phyloP scores from a whole-genome alignment of 2,113 vertebrate genomes.

The Nerophis ophidion region DNA sequence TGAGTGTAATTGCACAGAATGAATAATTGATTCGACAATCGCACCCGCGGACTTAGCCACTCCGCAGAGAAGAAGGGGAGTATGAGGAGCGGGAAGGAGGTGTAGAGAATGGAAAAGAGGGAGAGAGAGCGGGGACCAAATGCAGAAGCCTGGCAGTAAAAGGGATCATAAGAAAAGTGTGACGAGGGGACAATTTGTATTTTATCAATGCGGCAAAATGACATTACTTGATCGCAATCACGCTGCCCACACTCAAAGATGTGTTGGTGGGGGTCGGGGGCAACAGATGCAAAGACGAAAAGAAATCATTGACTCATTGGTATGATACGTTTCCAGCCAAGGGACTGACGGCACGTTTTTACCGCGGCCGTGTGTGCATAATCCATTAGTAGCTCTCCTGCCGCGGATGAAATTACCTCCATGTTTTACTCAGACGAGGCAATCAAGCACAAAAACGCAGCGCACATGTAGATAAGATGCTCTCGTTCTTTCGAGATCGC shows the following conservation, averaged over 20 bases:
- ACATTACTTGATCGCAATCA: conserved; percentile 99
- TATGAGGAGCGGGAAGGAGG: conserved; percentile 13
- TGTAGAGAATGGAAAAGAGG: not conserved
- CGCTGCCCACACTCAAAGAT: conserved; percentile 89
- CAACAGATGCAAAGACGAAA: conserved; percentile 74
- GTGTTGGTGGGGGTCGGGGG: conserved; percentile 4
- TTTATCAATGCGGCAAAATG: conserved; percentile 99
- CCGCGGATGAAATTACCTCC: conserved; percentile 93
- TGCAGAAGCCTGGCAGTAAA: conserved; percentile 86
- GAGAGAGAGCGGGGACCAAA: conserved; percentile 26
- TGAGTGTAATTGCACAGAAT: conserved; percentile 99
- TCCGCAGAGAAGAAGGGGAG: conserved; percentile 82
- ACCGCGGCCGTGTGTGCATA: conserved; percentile 44
- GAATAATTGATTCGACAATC: conserved; percentile 99
- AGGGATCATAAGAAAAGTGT: conserved; percentile 99
- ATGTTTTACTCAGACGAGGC: conserved; percentile 97
- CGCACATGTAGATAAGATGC: conserved; percentile 81
- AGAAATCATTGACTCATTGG: conserved; percentile 87
- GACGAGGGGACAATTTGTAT: conserved; percentile 99
- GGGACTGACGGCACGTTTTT: conserved; percentile 68
- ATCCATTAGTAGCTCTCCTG: conserved; percentile 85
- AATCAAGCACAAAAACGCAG: conserved; percentile 92
- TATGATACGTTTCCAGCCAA: conserved; percentile 65
- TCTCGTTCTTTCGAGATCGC: conserved; percentile 27
- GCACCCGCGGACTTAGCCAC: conserved; percentile 95